Evolutionary conservation across 2,797 vertebrate genomes (phyloP).

Genomic region (Periophthalmus magnuspinnatus): DNA sequence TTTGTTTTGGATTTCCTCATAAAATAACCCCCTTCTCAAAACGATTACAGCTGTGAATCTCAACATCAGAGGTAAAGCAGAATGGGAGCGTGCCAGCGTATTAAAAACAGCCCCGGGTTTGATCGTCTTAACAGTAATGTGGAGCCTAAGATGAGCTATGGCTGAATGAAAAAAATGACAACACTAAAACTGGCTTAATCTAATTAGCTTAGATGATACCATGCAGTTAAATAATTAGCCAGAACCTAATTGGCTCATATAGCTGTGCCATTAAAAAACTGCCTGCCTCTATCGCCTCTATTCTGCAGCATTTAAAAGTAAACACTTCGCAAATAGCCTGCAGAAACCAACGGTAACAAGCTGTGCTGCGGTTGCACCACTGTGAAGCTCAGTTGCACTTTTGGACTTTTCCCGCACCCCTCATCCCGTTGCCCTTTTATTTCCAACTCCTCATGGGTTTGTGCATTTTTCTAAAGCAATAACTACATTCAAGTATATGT

Average conservation of each 20-base stretch:
- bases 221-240: conserved; percentile 66
- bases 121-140: conserved; percentile 41
- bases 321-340: conserved; percentile 50
- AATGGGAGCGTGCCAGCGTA: conserved; percentile 37
- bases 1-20: background rate
- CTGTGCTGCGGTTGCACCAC: conserved; percentile 28
- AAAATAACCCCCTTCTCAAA: conserved; percentile 17
- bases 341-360: conserved; percentile 43
- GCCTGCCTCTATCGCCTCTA: conserved; percentile 21
- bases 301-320: conserved; percentile 51
- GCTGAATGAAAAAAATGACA: conserved; percentile 35
- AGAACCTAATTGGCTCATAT: conserved; percentile 58
- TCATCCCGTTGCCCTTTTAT: conserved; percentile 18
- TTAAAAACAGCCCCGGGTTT: conserved; percentile 40
- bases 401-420: conserved; percentile 41
- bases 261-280: conserved; percentile 34
- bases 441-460: conserved; percentile 15
- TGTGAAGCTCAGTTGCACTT: conserved; percentile 38
- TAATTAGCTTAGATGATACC: conserved; percentile 56
- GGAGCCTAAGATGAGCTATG: conserved; percentile 36
- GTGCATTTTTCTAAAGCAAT: conserved; percentile 28
- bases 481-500: conserved; percentile 29
- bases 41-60: conserved; percentile 28
- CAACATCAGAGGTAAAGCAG: conserved; percentile 49
- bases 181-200: conserved; percentile 57